Evolutionary conservation across 2,797 vertebrate genomes (phyloP), one percentile per base, ranked within the genome.

Genomic region (Pipistrellus pygmaeus): DNA sequence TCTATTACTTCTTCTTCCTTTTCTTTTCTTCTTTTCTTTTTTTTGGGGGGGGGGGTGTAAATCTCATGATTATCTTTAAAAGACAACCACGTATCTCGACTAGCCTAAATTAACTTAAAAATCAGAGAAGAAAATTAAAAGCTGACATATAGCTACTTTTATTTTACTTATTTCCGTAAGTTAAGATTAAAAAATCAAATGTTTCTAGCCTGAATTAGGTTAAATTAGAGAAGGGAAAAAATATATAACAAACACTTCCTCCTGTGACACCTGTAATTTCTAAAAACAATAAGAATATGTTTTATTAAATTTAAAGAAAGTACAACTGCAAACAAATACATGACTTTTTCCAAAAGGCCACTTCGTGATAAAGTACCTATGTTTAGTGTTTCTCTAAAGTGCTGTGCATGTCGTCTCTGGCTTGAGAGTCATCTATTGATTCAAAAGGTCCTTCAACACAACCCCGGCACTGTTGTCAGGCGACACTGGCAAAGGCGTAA

Each of bases 401-500:
- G 98, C 98, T 98, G 53, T 57, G 94, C 98, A 64, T 51, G 95
- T 92, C 41, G 14, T 90, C 20, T 91, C 69, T 20, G 87, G 57
- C 85, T 90, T 55, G 48, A 89, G 71, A 89, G 94, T 76, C 14
- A 75, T 85, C 98, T 99, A 99, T 95, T 99, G 99, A 96, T 99
- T 99, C 35, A 99, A 97, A 73, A 99, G 98, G 97, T 99, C 99
- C 98, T 99, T 99, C 51, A 99, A 98, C 12, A 99, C 99, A 4
- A 98, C 98, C 51, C 99, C 99, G 0, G 97, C 99, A 1, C 99
- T 99, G 97, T 98, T 98, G 96, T 99, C 99, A 0, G 99, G 98
- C 0, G 99, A 99, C 94, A 99, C 99, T 2, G 99, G 99, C 97
- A 99, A 98, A 15, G 99, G 99, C 2, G 99, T 99, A 97, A 99